phyloP scores from a whole-genome alignment of 2,113 vertebrate genomes.

The Lepisosteus oculatus region DNA sequence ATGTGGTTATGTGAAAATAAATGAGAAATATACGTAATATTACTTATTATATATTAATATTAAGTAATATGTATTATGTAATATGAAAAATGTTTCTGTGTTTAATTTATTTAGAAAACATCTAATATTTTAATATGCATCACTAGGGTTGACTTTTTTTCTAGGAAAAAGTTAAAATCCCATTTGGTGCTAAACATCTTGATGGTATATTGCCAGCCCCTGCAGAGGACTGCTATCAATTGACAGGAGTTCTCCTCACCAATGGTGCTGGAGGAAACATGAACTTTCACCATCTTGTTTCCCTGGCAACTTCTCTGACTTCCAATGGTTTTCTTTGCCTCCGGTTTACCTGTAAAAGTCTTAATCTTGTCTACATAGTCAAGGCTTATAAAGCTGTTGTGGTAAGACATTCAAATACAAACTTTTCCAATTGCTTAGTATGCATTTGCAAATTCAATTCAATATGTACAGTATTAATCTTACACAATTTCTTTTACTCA shows the following conservation, averaged over 20 bases:
- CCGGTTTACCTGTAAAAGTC: conserved; percentile 90
- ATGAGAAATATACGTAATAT: too few species aligned
- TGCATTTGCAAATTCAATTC: too few species aligned
- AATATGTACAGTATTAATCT: too few species aligned
- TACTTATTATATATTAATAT: too few species aligned
- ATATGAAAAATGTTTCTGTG: too few species aligned
- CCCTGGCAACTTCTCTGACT: conserved; percentile 68
- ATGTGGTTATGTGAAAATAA: too few species aligned
- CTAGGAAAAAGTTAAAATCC: conserved; percentile 78
- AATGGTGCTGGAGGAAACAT: conserved; percentile 90
- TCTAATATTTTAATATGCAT: too few species aligned
- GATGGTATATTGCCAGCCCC: conserved; percentile 76
- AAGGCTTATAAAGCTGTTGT: conserved; percentile 79
- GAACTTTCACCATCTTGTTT: conserved; percentile 79
- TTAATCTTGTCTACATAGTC: conserved; percentile 77
- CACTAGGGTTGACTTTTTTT: conserved; percentile 28
- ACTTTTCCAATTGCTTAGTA: too few species aligned
- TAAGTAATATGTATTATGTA: too few species aligned
- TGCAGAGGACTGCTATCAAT: conserved; percentile 33
- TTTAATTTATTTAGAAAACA: too few species aligned
- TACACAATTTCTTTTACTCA: too few species aligned
- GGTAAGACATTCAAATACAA: conserved; percentile 58
- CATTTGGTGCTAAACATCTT: conserved; percentile 75
- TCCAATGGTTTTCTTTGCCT: conserved; percentile 73
- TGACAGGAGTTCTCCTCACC: conserved; percentile 75